phyloP scores from a whole-genome alignment of 2,888 invertebrate genomes.

The Drosophila merina region DNA sequence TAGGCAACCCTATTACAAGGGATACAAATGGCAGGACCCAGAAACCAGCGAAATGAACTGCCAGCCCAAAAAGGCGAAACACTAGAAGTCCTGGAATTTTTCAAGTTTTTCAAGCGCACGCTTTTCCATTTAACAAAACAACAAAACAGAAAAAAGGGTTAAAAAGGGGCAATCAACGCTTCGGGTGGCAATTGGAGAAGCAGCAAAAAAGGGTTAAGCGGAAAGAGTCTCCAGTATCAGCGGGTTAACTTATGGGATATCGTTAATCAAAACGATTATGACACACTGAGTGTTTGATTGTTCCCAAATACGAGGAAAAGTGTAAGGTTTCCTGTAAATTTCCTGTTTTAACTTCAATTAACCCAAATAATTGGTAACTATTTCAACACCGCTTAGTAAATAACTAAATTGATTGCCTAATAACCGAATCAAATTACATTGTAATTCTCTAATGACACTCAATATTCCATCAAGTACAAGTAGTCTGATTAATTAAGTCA shows the following conservation, averaged over 20 bases:
- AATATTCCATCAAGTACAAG: conserved; percentile 14
- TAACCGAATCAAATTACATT: conserved; percentile 1
- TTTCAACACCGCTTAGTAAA: neutral
- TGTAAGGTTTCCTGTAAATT: neutral
- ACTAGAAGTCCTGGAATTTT: conserved; percentile 36
- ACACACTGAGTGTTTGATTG: conserved; percentile 3
- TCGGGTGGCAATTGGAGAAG: conserved; percentile 29
- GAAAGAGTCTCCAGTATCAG: conserved; percentile 10
- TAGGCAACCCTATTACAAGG: conserved; percentile 38
- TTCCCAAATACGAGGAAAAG: conserved; percentile 14
- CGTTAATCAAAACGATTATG: conserved; percentile 37
- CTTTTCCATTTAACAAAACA: conserved; percentile 18
- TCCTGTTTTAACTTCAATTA: neutral
- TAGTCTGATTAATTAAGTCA: neutral
- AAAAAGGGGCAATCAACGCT: conserved; percentile 44
- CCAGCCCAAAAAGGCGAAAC: conserved; percentile 15
- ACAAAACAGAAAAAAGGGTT: conserved; percentile 29
- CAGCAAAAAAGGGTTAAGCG: neutral
- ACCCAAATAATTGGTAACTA: neutral
- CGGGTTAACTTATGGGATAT: conserved; percentile 23
- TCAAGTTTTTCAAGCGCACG: conserved; percentile 19
- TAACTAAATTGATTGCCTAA: conserved; percentile 12
- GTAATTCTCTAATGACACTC: conserved; percentile 10
- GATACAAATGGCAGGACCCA: conserved; percentile 18
- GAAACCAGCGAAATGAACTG: conserved; percentile 51